Conservation (phyloP, 2,113 vertebrate genomes). For the Scopus umbretta region DNA sequence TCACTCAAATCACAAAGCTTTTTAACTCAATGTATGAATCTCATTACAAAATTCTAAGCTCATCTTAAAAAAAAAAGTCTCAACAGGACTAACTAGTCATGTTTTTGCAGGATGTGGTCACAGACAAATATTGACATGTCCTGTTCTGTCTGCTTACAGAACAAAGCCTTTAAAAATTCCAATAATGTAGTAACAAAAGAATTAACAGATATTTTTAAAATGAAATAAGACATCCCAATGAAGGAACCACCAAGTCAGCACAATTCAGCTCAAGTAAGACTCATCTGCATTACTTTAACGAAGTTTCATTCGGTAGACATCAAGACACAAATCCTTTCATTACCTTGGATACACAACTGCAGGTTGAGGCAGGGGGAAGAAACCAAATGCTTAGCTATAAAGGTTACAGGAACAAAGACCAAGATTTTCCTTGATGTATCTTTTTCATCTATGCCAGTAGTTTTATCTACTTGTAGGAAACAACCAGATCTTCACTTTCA, state of each 20-base stretch:
- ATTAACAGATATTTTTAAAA: not conserved
- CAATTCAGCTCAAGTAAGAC: not conserved
- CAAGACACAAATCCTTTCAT: not conserved
- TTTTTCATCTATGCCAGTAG: not conserved
- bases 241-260: not conserved
- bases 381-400: not conserved
- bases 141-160: conserved; percentile 30
- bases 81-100: not conserved
- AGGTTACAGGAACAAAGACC: not conserved
- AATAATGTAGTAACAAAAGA: conserved; percentile 12
- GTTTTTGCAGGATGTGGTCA: conserved; percentile 29
- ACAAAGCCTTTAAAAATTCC: conserved; percentile 8
- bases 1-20: not conserved
- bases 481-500: not conserved
- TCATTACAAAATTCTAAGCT: conserved; percentile 8
- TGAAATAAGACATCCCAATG: not conserved
- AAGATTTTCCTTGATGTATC: not conserved
- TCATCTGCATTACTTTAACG: not conserved
- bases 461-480: not conserved
- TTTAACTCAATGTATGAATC: not conserved
- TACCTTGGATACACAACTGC: not conserved
- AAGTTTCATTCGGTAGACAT: not conserved
- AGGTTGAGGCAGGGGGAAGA: not conserved
- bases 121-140: conserved; percentile 52
- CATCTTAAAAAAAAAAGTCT: not conserved